Evolutionary conservation across 2,888 invertebrate genomes (phyloP), one percentile per base, ranked within the genome.

Genomic region (Atherix ibis): DNA sequence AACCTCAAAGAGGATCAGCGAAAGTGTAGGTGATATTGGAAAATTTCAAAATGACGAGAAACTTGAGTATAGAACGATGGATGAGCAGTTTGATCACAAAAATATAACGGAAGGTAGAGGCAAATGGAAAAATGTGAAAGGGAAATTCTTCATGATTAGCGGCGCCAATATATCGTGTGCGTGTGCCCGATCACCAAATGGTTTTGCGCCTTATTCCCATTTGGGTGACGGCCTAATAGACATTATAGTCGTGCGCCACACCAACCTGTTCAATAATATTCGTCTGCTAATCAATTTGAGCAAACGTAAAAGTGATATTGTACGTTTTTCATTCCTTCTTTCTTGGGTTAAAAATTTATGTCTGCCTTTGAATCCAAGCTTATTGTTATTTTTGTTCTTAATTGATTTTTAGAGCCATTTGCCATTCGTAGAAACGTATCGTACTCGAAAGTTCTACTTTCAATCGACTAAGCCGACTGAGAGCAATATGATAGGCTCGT

Each of bases 221-320:
- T 62, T 83, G 25, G 82, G 83, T 1, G 81, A 85, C 56, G 85
- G 85, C 18, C 76, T 72, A 51, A 65, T 80, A 38, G 80, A 85
- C 59, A 64, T 85, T 43, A 73, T 84, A 41, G 55, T 85, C 26
- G 73, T 84, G 24, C 68, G 70, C 28, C 75, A 79, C 49, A 78
- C 82, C 14, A 73, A 77, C 14, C 53, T 82, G 36, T 49, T 76
- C 25, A 76, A 82, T 50, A 80, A 76, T 53, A 56, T 83, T 27
- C 67, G 73, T 40, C 70, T 83, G 49, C 61, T 84, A 31, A 52
- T 76, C 18, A 65, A 73, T 41, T 64, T 75, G 31, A 67, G 72
- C 31, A 71, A 71, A 42, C 70, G 67, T 48, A 64, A 66, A 44
- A 68, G 71, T 40, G 70, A 70, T 51, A 68, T 80, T 58, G 80